Evolutionary conservation across 2,797 vertebrate species (phyloP).

Genomic region (Luscinia megarhynchos): DNA sequence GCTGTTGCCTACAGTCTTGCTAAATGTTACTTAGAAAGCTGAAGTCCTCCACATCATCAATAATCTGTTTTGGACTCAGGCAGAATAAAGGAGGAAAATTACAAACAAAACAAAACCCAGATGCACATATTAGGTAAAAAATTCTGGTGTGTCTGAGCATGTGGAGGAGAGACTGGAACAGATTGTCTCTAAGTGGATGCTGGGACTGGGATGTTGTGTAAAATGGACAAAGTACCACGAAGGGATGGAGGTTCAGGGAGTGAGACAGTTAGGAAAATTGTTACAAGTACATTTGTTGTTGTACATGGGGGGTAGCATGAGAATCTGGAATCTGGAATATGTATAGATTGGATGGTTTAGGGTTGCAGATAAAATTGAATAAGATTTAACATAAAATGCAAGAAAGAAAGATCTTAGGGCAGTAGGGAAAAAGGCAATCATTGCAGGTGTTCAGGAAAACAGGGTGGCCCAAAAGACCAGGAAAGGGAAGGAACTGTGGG

Average conservation of each 20-base stretch:
- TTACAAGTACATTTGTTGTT: background rate
- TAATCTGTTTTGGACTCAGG: background rate
- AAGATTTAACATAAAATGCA: background rate
- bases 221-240: background rate
- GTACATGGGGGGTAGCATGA: background rate
- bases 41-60: background rate
- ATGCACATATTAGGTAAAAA: background rate
- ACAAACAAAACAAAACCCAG: background rate
- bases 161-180: background rate
- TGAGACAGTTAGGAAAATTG: background rate
- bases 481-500: background rate
- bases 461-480: background rate
- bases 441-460: background rate
- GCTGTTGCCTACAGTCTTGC: background rate
- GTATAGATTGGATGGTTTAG: background rate
- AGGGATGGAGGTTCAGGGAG: background rate
- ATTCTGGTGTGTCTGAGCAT: background rate
- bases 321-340: background rate
- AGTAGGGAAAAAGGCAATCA: background rate
- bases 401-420: background rate
- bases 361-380: background rate
- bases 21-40: background rate
- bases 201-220: background rate
- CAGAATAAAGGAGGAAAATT: background rate
- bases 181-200: background rate